phyloP scores from a whole-genome alignment of 2,888 invertebrate species.

The Apomyelois bistriatella region DNA sequence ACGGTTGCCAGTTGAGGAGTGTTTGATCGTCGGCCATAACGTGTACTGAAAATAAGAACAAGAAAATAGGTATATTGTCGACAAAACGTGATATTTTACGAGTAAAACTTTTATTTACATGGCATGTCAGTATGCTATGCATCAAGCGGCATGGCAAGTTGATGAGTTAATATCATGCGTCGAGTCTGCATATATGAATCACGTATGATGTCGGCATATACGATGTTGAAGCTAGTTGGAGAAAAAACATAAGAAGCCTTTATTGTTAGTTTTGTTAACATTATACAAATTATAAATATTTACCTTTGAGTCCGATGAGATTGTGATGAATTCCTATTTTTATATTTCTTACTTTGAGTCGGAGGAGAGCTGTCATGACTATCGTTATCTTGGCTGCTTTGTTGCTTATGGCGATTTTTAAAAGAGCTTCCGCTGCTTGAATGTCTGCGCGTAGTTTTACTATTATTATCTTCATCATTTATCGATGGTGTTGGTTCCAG shows the following conservation, averaged over 20 bases:
- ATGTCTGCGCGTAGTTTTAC: conserved; percentile 77
- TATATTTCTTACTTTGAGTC: conserved; percentile 65
- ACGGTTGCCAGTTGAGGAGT: conserved; percentile 82
- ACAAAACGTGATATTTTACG: conserved; percentile 17
- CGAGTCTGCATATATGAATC: conserved; percentile 9
- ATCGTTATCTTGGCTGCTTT: conserved; percentile 57
- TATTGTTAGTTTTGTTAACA: background rate
- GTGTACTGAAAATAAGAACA: conserved; percentile 68
- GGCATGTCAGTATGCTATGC: conserved; percentile 11
- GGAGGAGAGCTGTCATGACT: conserved; percentile 52
- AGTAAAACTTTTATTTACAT: background rate
- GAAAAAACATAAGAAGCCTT: background rate
- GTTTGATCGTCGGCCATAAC: conserved; percentile 69
- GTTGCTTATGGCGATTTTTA: conserved; percentile 78
- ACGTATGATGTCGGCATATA: conserved; percentile 33
- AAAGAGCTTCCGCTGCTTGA: conserved; percentile 68
- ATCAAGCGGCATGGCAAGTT: conserved; percentile 1
- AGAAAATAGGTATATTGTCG: conserved; percentile 26
- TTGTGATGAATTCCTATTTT: conserved; percentile 60
- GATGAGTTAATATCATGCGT: background rate
- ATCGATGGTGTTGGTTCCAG: conserved; percentile 84
- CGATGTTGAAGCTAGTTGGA: conserved; percentile 12
- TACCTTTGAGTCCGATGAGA: conserved; percentile 69
- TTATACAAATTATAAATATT: conserved; percentile 5
- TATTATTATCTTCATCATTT: conserved; percentile 81